A percentile compares a stretch with the other conserved stretches of the same genome.
These are phyloP conservation scores for Tympanoctomys barrerae DNA, from an alignment of 2,797 vertebrate genomes.

Conservation along the genomic window DNA sequence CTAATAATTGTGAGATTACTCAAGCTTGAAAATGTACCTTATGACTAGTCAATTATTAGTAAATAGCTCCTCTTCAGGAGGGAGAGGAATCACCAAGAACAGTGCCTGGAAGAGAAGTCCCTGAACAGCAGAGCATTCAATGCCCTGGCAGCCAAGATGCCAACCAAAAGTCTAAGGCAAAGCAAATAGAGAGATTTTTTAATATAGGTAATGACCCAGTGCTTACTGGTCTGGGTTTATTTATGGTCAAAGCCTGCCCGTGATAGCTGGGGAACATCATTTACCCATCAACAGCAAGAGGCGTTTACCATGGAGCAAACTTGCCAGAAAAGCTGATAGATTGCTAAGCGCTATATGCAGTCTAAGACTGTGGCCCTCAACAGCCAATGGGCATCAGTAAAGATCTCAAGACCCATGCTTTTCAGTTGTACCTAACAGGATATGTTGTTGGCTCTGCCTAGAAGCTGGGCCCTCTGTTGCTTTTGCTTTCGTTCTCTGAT, in stretches of 20 bases:
- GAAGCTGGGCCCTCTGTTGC: neutral
- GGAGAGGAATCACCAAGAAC: neutral
- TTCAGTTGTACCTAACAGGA: neutral
- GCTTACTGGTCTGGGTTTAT: neutral
- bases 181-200: neutral
- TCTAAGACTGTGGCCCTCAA: neutral
- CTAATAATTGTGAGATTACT: neutral
- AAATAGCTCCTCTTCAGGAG: neutral
- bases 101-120: neutral
- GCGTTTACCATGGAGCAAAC: neutral
- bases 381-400: neutral
- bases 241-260: neutral
- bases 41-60: neutral
- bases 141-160: neutral
- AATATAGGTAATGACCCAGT: too few species aligned
- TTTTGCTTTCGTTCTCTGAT: neutral
- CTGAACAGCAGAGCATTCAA: neutral
- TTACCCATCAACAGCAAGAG: neutral
- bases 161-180: neutral
- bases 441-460: neutral
- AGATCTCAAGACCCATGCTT: neutral
- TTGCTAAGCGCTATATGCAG: neutral
- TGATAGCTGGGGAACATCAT: neutral
- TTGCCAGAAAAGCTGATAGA: neutral
- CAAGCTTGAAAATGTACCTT: neutral